These are phyloP conservation scores for Spheniscus mendiculus DNA, from an alignment of 2,113 vertebrate genomes.

Conservation along the genomic window DNA sequence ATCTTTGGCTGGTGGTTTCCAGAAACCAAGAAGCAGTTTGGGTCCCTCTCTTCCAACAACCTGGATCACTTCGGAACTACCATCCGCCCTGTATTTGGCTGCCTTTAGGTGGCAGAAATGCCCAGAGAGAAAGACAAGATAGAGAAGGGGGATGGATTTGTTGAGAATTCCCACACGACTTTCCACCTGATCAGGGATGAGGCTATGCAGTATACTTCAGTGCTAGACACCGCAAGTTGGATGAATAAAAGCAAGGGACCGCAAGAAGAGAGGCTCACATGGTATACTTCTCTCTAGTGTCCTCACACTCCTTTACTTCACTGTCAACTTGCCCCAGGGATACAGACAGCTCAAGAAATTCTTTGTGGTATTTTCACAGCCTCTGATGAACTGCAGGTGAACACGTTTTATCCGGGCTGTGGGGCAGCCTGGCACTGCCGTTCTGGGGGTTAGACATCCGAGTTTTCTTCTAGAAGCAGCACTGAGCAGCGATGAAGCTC, in stretches of 20 bases:
- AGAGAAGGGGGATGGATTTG: background rate
- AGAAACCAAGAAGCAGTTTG: background rate
- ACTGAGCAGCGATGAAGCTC: background rate
- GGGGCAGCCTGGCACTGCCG: background rate
- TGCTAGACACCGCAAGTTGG: fast-evolving
- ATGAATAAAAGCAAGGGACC: background rate
- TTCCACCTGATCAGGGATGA: background rate
- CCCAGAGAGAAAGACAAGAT: background rate
- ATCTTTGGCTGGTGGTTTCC: fast-evolving
- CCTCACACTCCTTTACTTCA: background rate
- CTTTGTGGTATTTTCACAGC: background rate
- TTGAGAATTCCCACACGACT: background rate
- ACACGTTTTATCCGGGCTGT: background rate
- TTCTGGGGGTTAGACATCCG: background rate
- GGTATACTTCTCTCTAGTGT: fast-evolving
- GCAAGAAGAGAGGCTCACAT: background rate
- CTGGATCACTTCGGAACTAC: background rate
- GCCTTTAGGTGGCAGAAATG: background rate
- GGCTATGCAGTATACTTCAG: fast-evolving
- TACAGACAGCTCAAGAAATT: background rate
- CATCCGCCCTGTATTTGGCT: background rate
- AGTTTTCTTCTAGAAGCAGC: background rate
- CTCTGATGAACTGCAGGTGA: background rate
- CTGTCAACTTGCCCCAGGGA: background rate
- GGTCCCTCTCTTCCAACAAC: background rate